Conservation (phyloP, 2,888 invertebrate species). For the Agrotis segetum region DNA sequence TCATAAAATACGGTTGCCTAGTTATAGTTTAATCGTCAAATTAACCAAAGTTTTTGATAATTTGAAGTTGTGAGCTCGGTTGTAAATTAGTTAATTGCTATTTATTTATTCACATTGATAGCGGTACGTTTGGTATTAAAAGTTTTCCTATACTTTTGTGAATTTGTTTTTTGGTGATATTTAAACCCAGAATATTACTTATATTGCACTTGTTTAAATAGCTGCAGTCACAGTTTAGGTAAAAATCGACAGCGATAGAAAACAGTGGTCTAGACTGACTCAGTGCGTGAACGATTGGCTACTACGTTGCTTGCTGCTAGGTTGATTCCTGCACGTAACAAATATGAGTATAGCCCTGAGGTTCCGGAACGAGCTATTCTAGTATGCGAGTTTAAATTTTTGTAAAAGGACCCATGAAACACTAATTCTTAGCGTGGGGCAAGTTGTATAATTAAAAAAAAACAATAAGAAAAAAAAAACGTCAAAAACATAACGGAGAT, state of each 20-base stretch:
- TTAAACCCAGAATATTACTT: neutral
- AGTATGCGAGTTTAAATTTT: no score
- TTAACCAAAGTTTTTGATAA: slow-evolving; percentile 39
- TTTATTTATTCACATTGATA: slow-evolving; percentile 13
- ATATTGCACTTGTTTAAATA: neutral
- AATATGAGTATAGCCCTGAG: no score
- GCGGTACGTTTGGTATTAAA: slow-evolving; percentile 3
- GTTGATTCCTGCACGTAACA: no score
- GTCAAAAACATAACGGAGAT: neutral
- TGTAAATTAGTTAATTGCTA: slow-evolving; percentile 40
- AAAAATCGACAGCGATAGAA: neutral
- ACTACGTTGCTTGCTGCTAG: no score
- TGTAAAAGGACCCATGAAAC: no score
- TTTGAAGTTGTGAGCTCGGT: slow-evolving; percentile 24
- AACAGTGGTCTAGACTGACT: no score
- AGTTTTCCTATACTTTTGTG: neutral
- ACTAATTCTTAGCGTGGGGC: no score
- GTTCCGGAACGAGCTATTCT: no score
- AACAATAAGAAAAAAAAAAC: neutral
- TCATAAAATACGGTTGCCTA: slow-evolving; percentile 42
- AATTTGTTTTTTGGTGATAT: slow-evolving; percentile 1
- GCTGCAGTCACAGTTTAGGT: neutral
- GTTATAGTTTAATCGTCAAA: slow-evolving; percentile 42
- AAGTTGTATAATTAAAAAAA: no score
- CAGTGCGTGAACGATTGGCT: no score